phyloP scores from a whole-genome alignment of 2,797 vertebrate genomes.

The Xyrichtys novacula region DNA sequence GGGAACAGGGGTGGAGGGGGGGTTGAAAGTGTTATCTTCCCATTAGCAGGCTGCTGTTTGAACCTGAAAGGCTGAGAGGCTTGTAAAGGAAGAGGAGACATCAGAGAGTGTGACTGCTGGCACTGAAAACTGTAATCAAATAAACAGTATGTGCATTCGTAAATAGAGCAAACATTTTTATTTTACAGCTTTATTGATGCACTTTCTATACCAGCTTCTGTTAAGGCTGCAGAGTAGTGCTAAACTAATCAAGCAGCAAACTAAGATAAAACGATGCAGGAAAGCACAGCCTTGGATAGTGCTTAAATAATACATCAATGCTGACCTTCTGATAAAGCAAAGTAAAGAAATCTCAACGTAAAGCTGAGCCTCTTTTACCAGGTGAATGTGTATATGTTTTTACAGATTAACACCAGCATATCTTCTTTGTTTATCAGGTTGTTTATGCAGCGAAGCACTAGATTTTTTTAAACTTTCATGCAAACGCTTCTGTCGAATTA shows the following conservation, averaged over 20 bases:
- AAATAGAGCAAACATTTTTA: background rate
- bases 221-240: background rate
- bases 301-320: background rate
- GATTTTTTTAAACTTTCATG: too few relatives aligned
- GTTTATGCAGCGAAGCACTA: too few relatives aligned
- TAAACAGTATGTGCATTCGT: background rate
- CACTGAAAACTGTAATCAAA: conserved; percentile 5
- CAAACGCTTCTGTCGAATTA: too few relatives aligned
- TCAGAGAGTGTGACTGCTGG: conserved; percentile 3
- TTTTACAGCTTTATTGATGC: background rate
- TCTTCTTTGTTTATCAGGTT: too few relatives aligned
- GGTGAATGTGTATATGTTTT: too few relatives aligned
- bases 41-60: conserved; percentile 40
- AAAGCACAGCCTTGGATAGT: background rate
- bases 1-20: background rate
- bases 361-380: too few relatives aligned
- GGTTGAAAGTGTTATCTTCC: conserved; percentile 44
- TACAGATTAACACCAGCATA: too few relatives aligned
- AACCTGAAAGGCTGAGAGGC: conserved; percentile 25
- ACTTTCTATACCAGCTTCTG: background rate
- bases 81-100: background rate
- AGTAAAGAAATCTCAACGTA: too few relatives aligned
- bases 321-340: background rate
- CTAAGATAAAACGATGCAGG: background rate
- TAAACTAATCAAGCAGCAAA: too few relatives aligned